Evolutionary conservation across 2,888 invertebrate species (phyloP), one percentile per base, ranked within the genome.

Genomic region (Tetragnatha montana): DNA sequence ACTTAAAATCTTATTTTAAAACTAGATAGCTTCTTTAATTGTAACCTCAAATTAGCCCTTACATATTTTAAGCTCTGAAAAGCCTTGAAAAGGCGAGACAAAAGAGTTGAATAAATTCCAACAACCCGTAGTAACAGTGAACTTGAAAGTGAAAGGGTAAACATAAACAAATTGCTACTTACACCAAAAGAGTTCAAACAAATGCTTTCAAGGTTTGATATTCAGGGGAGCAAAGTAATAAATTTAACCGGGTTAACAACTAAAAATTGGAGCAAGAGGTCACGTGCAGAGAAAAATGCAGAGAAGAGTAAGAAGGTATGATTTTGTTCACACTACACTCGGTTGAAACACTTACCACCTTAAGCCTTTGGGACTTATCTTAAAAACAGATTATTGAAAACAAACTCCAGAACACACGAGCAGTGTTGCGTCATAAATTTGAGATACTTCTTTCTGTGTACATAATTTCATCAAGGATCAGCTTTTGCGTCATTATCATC

Each of bases 401-500:
- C 21, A 82, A 82, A 51, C 74, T 82, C 60, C 73, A 74, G 47
- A 51, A 82, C 74, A 81, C 81, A 22, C 74, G 35, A 12, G 8
- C 60, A 12, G 60, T 60, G 4, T 82, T 74, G 82, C 82, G 74
- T 82, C 82, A 82, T 82, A 74, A 1, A 70, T 47, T 35, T 10
- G 50, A 35, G 71, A 60, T 35, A 60, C 60, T 17, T 60, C 12
- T 60, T 60, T 10, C 60, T 17, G 10, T 60, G 10, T 10, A 60
- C 60, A 60, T 82, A 74, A 82, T 74, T 74, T 17, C 74, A 60
- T 69, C 86, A 86, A 86, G 86, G 86, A 35, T 81, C 74, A 74
- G 73, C 68, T 80, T n/a, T 86, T 60, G 49, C 86, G 86, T 86
- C 86, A 86, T 47, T 49, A 35, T 51, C 60, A 60, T 17, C 4